phyloP scores from a whole-genome alignment of 2,888 invertebrate genomes.

The Agrochola lychnidis region DNA sequence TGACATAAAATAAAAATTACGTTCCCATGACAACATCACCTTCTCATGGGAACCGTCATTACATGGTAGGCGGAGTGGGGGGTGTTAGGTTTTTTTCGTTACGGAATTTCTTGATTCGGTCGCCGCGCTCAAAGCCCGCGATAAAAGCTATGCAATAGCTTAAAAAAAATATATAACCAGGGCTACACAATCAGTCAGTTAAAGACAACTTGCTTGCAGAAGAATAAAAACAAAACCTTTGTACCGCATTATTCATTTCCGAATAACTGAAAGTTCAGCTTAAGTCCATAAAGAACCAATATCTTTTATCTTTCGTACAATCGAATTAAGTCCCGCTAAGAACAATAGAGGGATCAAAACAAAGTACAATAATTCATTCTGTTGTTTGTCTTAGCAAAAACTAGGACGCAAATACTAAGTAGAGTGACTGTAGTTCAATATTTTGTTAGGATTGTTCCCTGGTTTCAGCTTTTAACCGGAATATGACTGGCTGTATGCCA shows the following conservation, averaged over 20 bases:
- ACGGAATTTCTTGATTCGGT: no score
- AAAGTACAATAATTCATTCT: conserved; percentile 61
- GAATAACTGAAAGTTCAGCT: conserved; percentile 38
- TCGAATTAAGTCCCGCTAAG: conserved; percentile 48
- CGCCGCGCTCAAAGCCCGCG: no score
- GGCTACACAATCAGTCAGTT: not conserved
- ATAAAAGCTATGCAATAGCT: no score
- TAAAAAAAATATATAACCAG: no score
- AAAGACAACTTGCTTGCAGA: not conserved
- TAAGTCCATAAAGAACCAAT: conserved; percentile 55
- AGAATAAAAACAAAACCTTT: not conserved
- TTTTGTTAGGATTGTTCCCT: conserved; percentile 34
- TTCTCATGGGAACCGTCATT: no score
- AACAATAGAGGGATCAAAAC: conserved; percentile 63
- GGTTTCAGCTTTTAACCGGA: conserved; percentile 20
- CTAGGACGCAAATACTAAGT: conserved; percentile 47
- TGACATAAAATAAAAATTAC: no score
- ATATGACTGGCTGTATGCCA: conserved; percentile 40
- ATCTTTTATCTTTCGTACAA: conserved; percentile 58
- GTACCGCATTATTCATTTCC: conserved; percentile 28
- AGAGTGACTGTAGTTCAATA: conserved; percentile 46
- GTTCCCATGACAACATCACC: no score
- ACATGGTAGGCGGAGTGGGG: no score
- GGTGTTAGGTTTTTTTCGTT: no score
- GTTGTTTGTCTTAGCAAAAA: conserved; percentile 62